A percentile compares a stretch with the other conserved stretches of the same genome.
These are phyloP conservation scores for Montipora foliosa DNA, from an alignment of 64 coral and sea anemone genomes.

Conservation along the genomic window DNA sequence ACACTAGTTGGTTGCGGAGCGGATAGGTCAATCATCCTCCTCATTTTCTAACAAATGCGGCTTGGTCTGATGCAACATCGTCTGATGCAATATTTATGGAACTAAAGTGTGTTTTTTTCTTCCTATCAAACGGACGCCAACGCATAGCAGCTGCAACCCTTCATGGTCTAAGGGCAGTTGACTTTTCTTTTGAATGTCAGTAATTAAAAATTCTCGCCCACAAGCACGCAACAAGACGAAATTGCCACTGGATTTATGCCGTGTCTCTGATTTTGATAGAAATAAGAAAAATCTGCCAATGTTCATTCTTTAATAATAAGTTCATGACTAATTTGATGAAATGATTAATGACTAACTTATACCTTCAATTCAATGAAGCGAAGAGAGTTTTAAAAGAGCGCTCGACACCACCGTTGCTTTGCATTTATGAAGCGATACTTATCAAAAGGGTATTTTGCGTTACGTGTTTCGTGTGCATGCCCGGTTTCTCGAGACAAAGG, in stretches of 20 bases:
- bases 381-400: too few species aligned
- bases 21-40: too few species aligned
- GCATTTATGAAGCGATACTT: too few species aligned
- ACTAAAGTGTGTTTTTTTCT: not conserved
- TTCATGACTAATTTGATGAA: not conserved
- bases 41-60: not conserved
- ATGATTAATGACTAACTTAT: not conserved
- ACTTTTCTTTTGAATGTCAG: too few species aligned
- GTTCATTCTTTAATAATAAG: not conserved
- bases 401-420: too few species aligned
- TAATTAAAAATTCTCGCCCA: not conserved
- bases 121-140: constrained; percentile 1
- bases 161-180: too few species aligned
- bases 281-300: not conserved
- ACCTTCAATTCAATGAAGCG: not conserved
- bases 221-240: not conserved
- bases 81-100: not conserved
- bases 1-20: too few species aligned
- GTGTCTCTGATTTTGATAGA: not conserved
- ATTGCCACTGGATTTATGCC: not conserved
- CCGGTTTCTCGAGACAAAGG: too few species aligned
- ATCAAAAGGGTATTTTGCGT: too few species aligned
- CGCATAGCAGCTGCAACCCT: constrained; percentile 27
- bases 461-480: too few species aligned
- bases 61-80: not conserved